Conservation (phyloP, 1,140 invertebrate species). For the Sesamia nonagrioides region DNA sequence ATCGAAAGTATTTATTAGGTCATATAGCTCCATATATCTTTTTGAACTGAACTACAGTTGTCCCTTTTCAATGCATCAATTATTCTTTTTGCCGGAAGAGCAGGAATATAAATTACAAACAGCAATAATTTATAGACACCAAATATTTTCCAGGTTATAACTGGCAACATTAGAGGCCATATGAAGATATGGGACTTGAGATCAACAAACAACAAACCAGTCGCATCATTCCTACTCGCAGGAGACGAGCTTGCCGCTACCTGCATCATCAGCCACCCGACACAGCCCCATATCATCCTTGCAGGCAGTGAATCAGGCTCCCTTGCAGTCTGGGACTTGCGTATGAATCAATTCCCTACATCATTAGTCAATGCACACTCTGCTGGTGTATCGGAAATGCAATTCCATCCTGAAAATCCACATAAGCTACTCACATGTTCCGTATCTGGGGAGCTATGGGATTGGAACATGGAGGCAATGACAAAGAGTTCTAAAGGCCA, state of each 20-base stretch:
- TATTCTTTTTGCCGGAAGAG: no score
- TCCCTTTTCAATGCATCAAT: no score
- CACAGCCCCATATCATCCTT: slow-evolving; percentile 94
- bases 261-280: slow-evolving; percentile 93
- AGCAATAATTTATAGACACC: neutral
- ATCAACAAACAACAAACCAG: slow-evolving; percentile 88
- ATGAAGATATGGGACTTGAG: slow-evolving; percentile 96
- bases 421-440: slow-evolving; percentile 95
- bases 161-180: slow-evolving; percentile 94
- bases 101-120: slow-evolving; percentile 19
- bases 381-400: slow-evolving; percentile 92
- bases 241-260: slow-evolving; percentile 91
- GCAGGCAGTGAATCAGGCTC: slow-evolving; percentile 94
- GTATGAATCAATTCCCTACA: slow-evolving; percentile 93
- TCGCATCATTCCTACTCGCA: slow-evolving; percentile 90
- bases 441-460: slow-evolving; percentile 94
- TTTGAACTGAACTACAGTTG: no score
- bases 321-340: slow-evolving; percentile 95
- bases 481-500: slow-evolving; percentile 76
- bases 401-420: slow-evolving; percentile 94
- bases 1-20: no score
- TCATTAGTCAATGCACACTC: slow-evolving; percentile 93
- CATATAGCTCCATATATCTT: no score
- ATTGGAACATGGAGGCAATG: slow-evolving; percentile 91
- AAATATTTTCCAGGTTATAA: slow-evolving; percentile 88